phyloP scores from a whole-genome alignment of 2,888 invertebrate species.

The Tenodera sinensis region DNA sequence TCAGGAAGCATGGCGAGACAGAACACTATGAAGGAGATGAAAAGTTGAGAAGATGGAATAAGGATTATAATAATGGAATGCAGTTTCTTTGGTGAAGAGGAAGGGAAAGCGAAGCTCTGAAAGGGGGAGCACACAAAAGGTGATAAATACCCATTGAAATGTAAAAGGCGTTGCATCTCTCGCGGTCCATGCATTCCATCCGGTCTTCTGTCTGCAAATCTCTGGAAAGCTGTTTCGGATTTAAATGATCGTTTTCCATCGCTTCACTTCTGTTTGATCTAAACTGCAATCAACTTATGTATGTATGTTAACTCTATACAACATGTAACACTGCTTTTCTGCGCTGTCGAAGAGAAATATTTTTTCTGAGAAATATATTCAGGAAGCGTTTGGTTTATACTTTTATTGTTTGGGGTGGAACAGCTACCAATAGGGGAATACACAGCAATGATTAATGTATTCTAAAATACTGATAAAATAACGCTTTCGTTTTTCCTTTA shows the following conservation, averaged over 20 bases:
- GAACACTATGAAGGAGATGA: neutral
- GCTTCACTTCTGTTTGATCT: neutral
- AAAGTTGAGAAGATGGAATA: slow-evolving; percentile 1
- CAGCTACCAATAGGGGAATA: too few relatives aligned
- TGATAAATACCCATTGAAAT: neutral
- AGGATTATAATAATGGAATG: neutral
- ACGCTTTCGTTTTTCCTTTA: too few relatives aligned
- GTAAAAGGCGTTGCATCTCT: neutral
- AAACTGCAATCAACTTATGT: neutral
- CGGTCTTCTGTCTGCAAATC: neutral
- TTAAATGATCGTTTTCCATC: neutral
- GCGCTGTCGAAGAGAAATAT: too few relatives aligned
- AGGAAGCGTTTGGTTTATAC: too few relatives aligned
- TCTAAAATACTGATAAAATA: too few relatives aligned
- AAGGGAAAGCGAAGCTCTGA: neutral
- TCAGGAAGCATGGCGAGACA: neutral
- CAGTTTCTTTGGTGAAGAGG: neutral
- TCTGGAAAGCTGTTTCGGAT: neutral
- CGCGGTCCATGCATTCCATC: neutral
- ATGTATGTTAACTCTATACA: too few relatives aligned
- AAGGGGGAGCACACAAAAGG: neutral
- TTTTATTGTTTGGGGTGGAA: too few relatives aligned
- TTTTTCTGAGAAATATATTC: too few relatives aligned
- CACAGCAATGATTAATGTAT: too few relatives aligned
- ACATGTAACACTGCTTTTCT: too few relatives aligned